Conservation (phyloP, 2,113 vertebrate species). For the Coptodon rendalli region DNA sequence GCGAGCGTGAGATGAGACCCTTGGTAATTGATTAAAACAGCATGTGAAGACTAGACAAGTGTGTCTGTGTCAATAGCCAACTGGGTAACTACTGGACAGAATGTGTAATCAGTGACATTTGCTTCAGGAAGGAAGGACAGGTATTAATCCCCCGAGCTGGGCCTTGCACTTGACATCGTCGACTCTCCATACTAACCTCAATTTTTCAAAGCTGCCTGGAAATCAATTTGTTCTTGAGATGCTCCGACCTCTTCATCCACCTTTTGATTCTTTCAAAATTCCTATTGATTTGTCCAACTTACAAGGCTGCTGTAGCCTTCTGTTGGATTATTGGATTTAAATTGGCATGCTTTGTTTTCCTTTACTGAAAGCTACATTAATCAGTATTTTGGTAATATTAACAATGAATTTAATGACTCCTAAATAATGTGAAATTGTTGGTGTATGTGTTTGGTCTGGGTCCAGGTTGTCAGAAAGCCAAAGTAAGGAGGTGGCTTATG, state of each 20-base stretch:
- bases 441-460: neutral
- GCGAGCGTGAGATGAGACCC: neutral
- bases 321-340: constrained; percentile 49
- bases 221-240: constrained; percentile 63
- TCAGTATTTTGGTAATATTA: constrained; percentile 14
- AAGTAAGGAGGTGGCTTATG: neutral
- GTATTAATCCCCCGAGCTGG: constrained; percentile 40
- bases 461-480: neutral
- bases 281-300: constrained; percentile 53
- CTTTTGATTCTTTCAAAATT: constrained; percentile 58
- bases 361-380: constrained; percentile 20
- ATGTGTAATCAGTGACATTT: constrained; percentile 38
- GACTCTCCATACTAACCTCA: constrained; percentile 53
- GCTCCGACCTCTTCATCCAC: constrained; percentile 44
- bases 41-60: neutral
- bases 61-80: neutral
- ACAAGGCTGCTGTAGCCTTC: constrained; percentile 8
- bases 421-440: constrained; percentile 4
- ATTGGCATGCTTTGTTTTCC: constrained; percentile 39
- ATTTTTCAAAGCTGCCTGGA: constrained; percentile 49
- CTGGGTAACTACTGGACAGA: neutral
- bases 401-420: constrained; percentile 11
- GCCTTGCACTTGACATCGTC: constrained; percentile 40
- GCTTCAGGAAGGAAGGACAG: constrained; percentile 18
- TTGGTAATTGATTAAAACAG: constrained; percentile 19